Base-by-base conservation (phyloP, 2,113 vertebrate species). In the Xyrauchen texanus region DNA sequence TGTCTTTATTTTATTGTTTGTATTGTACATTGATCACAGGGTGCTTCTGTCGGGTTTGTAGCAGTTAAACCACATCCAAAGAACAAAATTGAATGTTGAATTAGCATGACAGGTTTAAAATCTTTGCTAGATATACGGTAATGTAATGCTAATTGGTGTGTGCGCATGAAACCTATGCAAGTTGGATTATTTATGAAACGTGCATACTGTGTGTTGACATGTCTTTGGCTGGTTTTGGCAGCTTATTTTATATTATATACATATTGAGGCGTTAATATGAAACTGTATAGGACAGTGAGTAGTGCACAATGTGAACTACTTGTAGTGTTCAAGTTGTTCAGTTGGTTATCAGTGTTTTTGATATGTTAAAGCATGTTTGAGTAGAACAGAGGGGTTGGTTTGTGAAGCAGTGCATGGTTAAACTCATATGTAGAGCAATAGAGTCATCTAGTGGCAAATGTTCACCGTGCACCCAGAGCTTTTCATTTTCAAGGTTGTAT, bases 381-480 rank as follows among this genome's bases (percentile, higher is more conserved):
- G 44, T 12, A 53, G 5, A 55, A 64, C 21, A 34, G 21, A 34
- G 21, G 21, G 21, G 21, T 3, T 34, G 21, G 3, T 34, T 34
- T 34, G 21, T 34, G 21, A 34, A 34, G 21, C 3, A 34, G 21
- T 34, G 3, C 21, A 34, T 34, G 21, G 21, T 34, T 34, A 34
- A 34, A 34, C 21, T 34, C 58, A 61, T 80, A 64, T 70, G 68
- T 82, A 81, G 86, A 79, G 76, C 82, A 84, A n/a, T 78, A 88
- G 80, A 13, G 89, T 85, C 92, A 79, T 87, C 87, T 4, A 84
- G 90, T 92, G 93, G 90, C 60, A 45, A 5, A 15, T 21, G 68
- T 3, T 4, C 71, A 72, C 6, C 4, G 75, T 85, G 82, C 88
- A 91, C 70, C 51, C 15, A 2, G 13, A 6, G 5, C 5, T 49